Percentiles rank a stretch among this genome's conserved stretches.
phyloP scores from a whole-genome alignment of 1,140 invertebrate species.

The Monochamus saltuarius region DNA sequence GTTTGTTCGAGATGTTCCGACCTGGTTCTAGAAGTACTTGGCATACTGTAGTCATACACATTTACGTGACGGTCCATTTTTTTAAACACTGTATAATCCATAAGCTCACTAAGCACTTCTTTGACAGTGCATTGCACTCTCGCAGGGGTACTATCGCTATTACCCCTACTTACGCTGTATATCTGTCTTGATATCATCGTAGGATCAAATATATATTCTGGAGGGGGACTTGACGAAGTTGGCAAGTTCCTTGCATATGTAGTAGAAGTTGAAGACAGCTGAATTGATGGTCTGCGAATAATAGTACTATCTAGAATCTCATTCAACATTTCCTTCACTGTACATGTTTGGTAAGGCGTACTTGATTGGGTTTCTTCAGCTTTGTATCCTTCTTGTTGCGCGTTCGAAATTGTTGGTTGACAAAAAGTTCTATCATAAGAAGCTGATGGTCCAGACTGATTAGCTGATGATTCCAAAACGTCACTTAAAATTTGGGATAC shows the following conservation, averaged over 20 bases:
- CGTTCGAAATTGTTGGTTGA: no score
- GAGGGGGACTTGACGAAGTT: background rate
- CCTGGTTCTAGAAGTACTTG: background rate
- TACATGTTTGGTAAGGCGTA: background rate
- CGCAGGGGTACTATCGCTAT: background rate
- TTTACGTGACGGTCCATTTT: background rate
- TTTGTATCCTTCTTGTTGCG: no score
- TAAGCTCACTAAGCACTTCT: slow-evolving; percentile 9
- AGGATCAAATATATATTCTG: background rate
- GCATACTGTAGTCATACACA: background rate
- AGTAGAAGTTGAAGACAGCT: background rate
- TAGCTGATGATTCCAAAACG: no score
- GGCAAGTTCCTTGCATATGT: background rate
- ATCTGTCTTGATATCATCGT: background rate
- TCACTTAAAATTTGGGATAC: no score
- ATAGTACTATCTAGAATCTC: slow-evolving; percentile 5
- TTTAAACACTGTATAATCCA: slow-evolving; percentile 5
- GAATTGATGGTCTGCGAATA: background rate
- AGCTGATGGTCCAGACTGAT: no score
- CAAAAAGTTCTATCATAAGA: no score
- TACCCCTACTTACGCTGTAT: background rate
- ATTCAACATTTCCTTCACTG: slow-evolving; percentile 11
- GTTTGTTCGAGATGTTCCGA: background rate
- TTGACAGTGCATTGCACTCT: slow-evolving; percentile 14
- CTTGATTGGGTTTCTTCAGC: no score